These are phyloP conservation scores for Heliocidaris erythrogramma DNA, from an alignment of 35 echinoderm and acorn worm species.

Conservation along the genomic window DNA sequence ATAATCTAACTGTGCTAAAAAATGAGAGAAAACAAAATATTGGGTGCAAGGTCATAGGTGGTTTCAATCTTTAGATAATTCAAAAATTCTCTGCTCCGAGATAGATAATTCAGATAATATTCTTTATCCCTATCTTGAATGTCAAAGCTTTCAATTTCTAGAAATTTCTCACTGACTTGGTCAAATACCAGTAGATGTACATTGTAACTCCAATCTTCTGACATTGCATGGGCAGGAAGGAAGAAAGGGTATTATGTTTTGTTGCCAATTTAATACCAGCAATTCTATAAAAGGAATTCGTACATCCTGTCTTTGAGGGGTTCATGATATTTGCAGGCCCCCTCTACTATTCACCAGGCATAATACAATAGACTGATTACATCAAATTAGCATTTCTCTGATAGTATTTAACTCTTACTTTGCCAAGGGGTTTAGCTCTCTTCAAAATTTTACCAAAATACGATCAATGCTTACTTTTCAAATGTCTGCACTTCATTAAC, in stretches of 20 bases:
- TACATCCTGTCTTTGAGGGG: background rate
- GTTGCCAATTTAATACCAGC: background rate
- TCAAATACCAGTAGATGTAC: background rate
- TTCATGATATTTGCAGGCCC: background rate
- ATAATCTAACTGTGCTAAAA: too few species aligned
- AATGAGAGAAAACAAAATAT: too few species aligned
- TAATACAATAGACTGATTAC: background rate
- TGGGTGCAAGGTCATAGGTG: too few species aligned
- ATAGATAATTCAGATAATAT: too few species aligned
- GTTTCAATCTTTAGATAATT: too few species aligned
- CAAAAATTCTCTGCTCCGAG: too few species aligned
- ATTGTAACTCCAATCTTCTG: background rate
- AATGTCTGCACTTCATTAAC: too few species aligned
- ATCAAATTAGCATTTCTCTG: background rate
- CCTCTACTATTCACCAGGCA: background rate
- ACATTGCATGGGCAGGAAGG: background rate
- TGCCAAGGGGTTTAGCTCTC: too few species aligned
- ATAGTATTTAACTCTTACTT: too few species aligned
- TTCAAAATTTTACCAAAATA: too few species aligned
- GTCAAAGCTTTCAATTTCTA: background rate
- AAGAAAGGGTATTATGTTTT: background rate
- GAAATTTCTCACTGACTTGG: background rate
- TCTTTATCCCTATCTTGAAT: too few species aligned
- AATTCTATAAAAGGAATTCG: background rate
- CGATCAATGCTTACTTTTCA: too few species aligned